Percentiles rank a stretch among this genome's conserved stretches.
phyloP scores from a whole-genome alignment of 2,113 vertebrate species.

The Podarcis raffonei region DNA sequence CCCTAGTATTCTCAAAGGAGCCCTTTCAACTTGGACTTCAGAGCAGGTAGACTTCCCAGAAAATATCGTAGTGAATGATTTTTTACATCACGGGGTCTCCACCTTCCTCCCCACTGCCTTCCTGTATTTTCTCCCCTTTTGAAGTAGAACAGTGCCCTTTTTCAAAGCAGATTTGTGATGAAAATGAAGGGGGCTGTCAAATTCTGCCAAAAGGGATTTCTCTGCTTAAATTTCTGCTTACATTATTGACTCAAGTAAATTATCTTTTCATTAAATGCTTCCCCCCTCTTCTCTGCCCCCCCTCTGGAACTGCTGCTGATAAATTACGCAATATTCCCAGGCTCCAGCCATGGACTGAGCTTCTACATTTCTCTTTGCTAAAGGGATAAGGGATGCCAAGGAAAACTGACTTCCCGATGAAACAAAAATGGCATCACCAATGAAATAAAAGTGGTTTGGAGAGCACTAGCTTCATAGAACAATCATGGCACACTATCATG shows the following conservation, averaged over 20 bases:
- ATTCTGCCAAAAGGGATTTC: slow-evolving; percentile 67
- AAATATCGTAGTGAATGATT: slow-evolving; percentile 25
- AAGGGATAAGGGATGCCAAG: slow-evolving; percentile 47
- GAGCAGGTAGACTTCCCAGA: slow-evolving; percentile 57
- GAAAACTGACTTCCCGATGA: slow-evolving; percentile 54
- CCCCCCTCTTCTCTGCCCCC: slow-evolving; percentile 12
- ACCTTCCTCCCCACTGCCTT: background rate
- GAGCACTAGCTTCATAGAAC: slow-evolving; percentile 41
- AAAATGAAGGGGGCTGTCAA: slow-evolving; percentile 59
- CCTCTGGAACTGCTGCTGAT: slow-evolving; percentile 48
- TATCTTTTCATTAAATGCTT: slow-evolving; percentile 73
- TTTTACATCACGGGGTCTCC: slow-evolving; percentile 45
- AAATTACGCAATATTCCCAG: slow-evolving; percentile 56
- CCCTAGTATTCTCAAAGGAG: slow-evolving; percentile 46
- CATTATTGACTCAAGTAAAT: slow-evolving; percentile 70
- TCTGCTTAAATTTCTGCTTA: slow-evolving; percentile 65
- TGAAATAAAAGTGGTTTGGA: slow-evolving; percentile 58
- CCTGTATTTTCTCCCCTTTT: slow-evolving; percentile 29
- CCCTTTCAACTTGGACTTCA: slow-evolving; percentile 37
- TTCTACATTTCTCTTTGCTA: slow-evolving; percentile 50
- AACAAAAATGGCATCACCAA: slow-evolving; percentile 42
- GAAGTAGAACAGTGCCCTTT: slow-evolving; percentile 54
- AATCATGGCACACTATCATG: background rate
- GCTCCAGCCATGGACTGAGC: slow-evolving; percentile 41
- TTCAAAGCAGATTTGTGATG: slow-evolving; percentile 55